These are phyloP conservation scores for Harlomillsia oculata DNA, from an alignment of 1,140 invertebrate genomes.

Conservation along the genomic window DNA sequence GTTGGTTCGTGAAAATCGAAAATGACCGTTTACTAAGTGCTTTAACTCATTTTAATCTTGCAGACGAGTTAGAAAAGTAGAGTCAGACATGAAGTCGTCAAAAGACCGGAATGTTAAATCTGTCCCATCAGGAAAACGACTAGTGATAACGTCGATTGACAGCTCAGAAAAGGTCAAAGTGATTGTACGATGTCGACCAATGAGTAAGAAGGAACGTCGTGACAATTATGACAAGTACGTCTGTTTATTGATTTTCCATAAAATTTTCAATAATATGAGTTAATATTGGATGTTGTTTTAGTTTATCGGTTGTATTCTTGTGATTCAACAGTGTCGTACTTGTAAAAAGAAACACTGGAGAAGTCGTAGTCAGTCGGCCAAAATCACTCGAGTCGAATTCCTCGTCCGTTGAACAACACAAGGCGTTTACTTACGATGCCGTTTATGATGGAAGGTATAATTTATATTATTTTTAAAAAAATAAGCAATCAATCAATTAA, in stretches of 20 bases:
- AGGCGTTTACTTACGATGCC: conserved; percentile 86
- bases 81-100: too few relatives aligned
- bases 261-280: not conserved
- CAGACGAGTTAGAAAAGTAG: too few relatives aligned
- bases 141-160: not conserved
- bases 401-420: conserved; percentile 38
- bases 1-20: too few relatives aligned
- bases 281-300: not conserved
- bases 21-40: too few relatives aligned
- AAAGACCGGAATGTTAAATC: too few relatives aligned
- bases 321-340: conserved; percentile 44
- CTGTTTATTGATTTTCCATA: not conserved
- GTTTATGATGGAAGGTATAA: conserved; percentile 80
- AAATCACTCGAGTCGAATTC: not conserved
- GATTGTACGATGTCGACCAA: conserved; percentile 78
- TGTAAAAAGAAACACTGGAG: conserved; percentile 46
- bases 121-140: too few relatives aligned
- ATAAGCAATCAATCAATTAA: not conserved
- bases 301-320: too few relatives aligned
- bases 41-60: too few relatives aligned
- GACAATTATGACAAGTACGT: conserved; percentile 54
- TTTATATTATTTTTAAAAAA: too few relatives aligned
- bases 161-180: conserved; percentile 67
- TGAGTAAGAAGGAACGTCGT: conserved; percentile 68
- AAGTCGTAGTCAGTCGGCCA: conserved; percentile 33